Base-by-base conservation (phyloP, 1,140 invertebrate genomes). In the Phymastichus coffea region DNA sequence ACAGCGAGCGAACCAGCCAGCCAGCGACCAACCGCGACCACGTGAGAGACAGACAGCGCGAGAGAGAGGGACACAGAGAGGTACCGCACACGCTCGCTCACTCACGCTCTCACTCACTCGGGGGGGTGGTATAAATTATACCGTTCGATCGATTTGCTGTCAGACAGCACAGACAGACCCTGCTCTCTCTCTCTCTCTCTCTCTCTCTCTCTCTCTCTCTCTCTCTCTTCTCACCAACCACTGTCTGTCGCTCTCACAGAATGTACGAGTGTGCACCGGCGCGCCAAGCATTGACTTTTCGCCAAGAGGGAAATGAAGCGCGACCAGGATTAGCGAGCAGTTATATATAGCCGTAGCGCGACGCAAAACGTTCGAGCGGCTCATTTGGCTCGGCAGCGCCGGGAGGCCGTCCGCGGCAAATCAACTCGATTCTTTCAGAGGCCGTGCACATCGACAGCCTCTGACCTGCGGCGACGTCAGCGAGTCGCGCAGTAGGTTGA, bases 121-220 rank as follows among this genome's bases (percentile, higher is more conserved):
- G 69, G 72, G 70, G 75, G 75, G 75, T 77, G 76, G 76, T 80
- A 80, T 80, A 77, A 80, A 80, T 80, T 80, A 80, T 80, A 80
- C 75, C 75, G 74, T 80, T 77, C 77, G 67, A 80, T 80, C 78
- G 78, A 80, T 80, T 80, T 79, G 64, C 75, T 78, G 77, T 79
- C 78, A 80, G 70, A 17, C 38, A 56, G 15, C 49, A 52, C 73
- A 74, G 74, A 75, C 73, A 72, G 72, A 74, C 72, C 61, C 68
- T 63, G 65, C 62, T 43, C 60, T 51, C 48, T 37, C 44, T 57
- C 48, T 48, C 46, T 22, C 54, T 26, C 28, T 37, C 63, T 25
- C 37, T 44, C 57, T 44, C 44, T 57, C 44, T 30, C 58, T 62
- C 44, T 47, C 54, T 47, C 43, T 58, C 33, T 57, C 58, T 28